Conservation (phyloP, 1,140 invertebrate species). For the Oryctes rhinoceros region DNA sequence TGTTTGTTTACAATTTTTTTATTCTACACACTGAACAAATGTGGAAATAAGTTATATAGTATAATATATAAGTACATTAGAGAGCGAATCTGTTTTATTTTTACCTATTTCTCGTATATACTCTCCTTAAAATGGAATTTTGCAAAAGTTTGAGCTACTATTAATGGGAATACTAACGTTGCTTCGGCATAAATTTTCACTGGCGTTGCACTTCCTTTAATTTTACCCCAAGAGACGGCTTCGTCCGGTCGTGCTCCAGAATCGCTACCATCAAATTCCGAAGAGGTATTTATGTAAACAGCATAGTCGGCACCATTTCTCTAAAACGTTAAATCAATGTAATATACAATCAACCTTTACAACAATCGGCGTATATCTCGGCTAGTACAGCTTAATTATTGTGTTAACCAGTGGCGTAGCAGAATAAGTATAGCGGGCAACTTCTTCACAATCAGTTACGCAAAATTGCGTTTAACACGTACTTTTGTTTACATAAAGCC, state of each 20-base stretch:
- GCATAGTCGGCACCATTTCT: slow-evolving; percentile 98
- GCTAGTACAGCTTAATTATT: too few species aligned
- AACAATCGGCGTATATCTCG: too few species aligned
- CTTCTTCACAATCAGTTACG: too few species aligned
- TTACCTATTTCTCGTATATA: background rate
- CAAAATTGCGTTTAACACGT: too few species aligned
- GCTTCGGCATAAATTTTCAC: slow-evolving; percentile 97
- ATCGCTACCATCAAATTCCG: slow-evolving; percentile 98
- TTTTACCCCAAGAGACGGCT: slow-evolving; percentile 99
- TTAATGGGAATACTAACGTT: slow-evolving; percentile 91
- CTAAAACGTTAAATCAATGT: slow-evolving; percentile 62
- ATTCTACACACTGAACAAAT: slow-evolving; percentile 29
- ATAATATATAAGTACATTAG: background rate
- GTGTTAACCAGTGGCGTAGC: too few species aligned
- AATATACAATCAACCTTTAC: background rate
- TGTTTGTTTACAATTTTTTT: slow-evolving; percentile 24
- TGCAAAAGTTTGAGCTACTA: slow-evolving; percentile 97
- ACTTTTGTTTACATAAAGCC: too few species aligned
- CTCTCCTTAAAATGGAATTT: slow-evolving; percentile 50
- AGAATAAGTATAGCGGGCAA: too few species aligned
- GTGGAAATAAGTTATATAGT: background rate
- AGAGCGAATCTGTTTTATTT: background rate
- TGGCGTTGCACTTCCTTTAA: slow-evolving; percentile 86
- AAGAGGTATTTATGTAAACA: slow-evolving; percentile 96
- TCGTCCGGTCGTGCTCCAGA: slow-evolving; percentile 98